Evolutionary conservation across 2,113 vertebrate genomes (phyloP).

Genomic region (Pygathrix nemaeus): DNA sequence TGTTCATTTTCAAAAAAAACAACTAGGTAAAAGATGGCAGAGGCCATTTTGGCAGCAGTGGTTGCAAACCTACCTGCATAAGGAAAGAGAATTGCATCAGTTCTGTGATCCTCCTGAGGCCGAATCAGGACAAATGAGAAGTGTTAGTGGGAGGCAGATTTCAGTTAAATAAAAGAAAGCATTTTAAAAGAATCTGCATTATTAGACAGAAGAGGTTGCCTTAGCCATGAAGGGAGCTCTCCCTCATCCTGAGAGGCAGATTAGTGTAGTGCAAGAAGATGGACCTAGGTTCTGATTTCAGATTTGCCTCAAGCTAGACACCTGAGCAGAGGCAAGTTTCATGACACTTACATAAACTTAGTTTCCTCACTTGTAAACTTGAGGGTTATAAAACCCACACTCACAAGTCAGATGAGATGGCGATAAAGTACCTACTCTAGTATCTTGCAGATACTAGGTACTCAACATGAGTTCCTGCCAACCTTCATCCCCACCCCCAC

Average conservation of each 20-base stretch:
- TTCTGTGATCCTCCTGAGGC: conserved; percentile 1
- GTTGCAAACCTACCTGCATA: not conserved
- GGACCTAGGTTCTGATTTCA: not conserved
- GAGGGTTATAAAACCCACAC: conserved; percentile 2
- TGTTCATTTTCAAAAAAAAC: not conserved
- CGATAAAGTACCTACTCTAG: not conserved
- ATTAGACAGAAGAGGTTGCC: not conserved
- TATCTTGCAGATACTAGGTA: not conserved
- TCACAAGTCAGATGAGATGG: not conserved
- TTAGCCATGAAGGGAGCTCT: not conserved
- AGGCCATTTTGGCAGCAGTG: not conserved
- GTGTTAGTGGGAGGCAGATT: not conserved
- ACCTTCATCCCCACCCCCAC: not conserved
- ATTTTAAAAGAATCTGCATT: not conserved
- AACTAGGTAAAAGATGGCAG: not conserved
- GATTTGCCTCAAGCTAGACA: not conserved
- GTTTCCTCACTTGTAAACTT: conserved; percentile 38
- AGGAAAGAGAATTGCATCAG: not conserved
- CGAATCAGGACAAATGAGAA: not conserved
- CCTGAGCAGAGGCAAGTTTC: not conserved
- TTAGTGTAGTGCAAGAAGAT: not conserved
- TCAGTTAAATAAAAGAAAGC: not conserved
- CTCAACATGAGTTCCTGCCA: not conserved
- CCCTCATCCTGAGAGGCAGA: not conserved
- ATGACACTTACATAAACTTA: not conserved